Evolutionary conservation across 2,888 invertebrate genomes (phyloP).

Genomic region (Orchesella flavescens): DNA sequence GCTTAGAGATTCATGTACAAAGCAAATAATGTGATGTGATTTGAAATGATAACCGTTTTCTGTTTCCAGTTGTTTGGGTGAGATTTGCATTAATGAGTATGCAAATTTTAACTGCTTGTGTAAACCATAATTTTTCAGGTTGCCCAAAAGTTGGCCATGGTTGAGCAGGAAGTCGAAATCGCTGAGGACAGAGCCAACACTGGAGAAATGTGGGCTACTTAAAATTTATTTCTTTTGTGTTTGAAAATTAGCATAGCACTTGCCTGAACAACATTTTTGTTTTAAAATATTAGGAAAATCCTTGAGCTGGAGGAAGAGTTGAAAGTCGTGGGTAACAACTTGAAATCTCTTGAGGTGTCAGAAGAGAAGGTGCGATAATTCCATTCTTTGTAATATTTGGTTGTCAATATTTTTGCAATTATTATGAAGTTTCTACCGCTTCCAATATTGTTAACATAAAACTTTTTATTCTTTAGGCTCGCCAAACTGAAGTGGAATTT

Average conservation of each 20-base stretch:
- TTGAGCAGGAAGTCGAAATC: slow-evolving; percentile 79
- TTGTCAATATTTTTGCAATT: too few species aligned
- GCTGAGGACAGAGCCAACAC: slow-evolving; percentile 79
- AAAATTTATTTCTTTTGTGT: too few species aligned
- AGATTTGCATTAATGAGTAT: too few species aligned
- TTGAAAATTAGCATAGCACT: too few species aligned
- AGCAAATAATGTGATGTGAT: too few species aligned
- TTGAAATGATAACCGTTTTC: too few species aligned
- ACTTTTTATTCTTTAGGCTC: slow-evolving; percentile 54
- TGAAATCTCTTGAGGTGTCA: slow-evolving; percentile 80
- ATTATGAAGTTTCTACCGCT: too few species aligned
- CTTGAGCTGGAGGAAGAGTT: slow-evolving; percentile 80
- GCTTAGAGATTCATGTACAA: neutral
- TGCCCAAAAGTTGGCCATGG: slow-evolving; percentile 79
- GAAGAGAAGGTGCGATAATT: slow-evolving; percentile 76
- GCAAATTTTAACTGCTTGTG: too few species aligned
- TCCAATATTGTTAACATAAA: neutral
- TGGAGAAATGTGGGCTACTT: neutral
- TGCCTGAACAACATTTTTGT: neutral
- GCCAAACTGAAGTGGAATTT: slow-evolving; percentile 67
- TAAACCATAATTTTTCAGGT: slow-evolving; percentile 74
- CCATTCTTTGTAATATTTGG: too few species aligned
- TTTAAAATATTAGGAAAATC: slow-evolving; percentile 76
- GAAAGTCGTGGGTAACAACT: slow-evolving; percentile 80
- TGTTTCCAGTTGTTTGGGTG: too few species aligned